phyloP scores from a whole-genome alignment of 2,888 invertebrate genomes.

The Maniola hyperantus region DNA sequence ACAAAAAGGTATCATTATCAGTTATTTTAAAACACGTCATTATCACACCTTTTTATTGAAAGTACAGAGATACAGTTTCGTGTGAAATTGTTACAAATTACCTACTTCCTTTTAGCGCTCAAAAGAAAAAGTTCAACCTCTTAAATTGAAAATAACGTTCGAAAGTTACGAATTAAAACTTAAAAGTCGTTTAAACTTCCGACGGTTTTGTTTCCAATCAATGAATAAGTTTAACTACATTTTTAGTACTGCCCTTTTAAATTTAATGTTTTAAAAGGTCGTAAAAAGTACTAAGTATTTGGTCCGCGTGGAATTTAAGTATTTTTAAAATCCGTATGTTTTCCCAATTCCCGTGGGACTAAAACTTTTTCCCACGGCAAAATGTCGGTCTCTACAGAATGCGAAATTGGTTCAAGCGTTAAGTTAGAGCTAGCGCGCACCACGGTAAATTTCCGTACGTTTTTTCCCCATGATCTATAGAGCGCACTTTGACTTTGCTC shows the following conservation, averaged over 20 bases:
- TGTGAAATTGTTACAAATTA: slow-evolving; percentile 17
- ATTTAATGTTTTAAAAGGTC: slow-evolving; percentile 4
- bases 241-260: slow-evolving; percentile 20
- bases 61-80: not conserved
- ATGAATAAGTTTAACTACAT: slow-evolving; percentile 20
- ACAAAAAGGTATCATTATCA: too few species aligned
- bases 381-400: not conserved
- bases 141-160: slow-evolving; percentile 16
- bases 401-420: too few species aligned
- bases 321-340: not conserved
- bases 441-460: too few species aligned
- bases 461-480: too few species aligned
- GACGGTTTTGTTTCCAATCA: slow-evolving; percentile 9
- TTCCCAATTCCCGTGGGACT: not conserved
- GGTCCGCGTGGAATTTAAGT: not conserved
- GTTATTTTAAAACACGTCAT: not conserved
- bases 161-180: slow-evolving; percentile 14
- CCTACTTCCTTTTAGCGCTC: not conserved
- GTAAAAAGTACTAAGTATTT: not conserved
- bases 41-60: not conserved
- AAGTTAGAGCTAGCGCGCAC: too few species aligned
- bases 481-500: too few species aligned
- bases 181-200: slow-evolving; percentile 1
- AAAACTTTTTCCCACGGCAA: slow-evolving; percentile 1
- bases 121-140: slow-evolving; percentile 20